Base-by-base conservation (phyloP, 2,888 invertebrate genomes). In the Hirtodrosophila histrioides region DNA sequence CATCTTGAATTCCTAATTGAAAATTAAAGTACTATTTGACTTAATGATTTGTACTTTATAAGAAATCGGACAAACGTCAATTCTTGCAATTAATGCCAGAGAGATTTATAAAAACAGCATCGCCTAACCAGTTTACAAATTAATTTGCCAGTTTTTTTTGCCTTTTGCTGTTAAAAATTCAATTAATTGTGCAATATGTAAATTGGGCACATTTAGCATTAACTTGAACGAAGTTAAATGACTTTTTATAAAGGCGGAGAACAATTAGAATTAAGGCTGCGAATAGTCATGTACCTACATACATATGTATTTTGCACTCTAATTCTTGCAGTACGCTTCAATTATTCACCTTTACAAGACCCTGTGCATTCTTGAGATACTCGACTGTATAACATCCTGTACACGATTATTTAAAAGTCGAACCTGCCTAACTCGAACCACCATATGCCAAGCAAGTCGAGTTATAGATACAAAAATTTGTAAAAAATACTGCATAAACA, bases 61-160 rank as follows among this genome's bases (percentile, higher is more conserved):
- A 40, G n/a, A 51, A 33, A 37, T 48, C 48, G 48, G 24, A 36
- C 48, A 31, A 49, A 49, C 11, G 10, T 49, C 40, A 44, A 48
- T 61, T 57, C 37, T 27, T 54, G 35, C 61, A 73, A 72, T 72
- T 73, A 51, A 45, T 60, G 36, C 29, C 51, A 51, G 35, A 37
- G 31, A 35, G 33, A 31, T n/a, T 33, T 51, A 12, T 5, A 49
- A 63, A 41, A 49, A 54, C 35, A 39, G 6, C 24, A 50, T 27
- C 57, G 31, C 6, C 40, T 36, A 75, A 75, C 75, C 70, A 58
- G 70, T 74, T 71, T 71, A 33, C 36, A 33, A 71, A 61, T 55
- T 12, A 35, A 40, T 46, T 54, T 40, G 24, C 27, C 24, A n/a
- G 45, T 49, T 67, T 74, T 58, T 39, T 9, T n/a, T 8, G 11